Evolutionary conservation across 2,113 vertebrate species (phyloP), one percentile per base, ranked within the genome.

Genomic region (Xerus inauris): DNA sequence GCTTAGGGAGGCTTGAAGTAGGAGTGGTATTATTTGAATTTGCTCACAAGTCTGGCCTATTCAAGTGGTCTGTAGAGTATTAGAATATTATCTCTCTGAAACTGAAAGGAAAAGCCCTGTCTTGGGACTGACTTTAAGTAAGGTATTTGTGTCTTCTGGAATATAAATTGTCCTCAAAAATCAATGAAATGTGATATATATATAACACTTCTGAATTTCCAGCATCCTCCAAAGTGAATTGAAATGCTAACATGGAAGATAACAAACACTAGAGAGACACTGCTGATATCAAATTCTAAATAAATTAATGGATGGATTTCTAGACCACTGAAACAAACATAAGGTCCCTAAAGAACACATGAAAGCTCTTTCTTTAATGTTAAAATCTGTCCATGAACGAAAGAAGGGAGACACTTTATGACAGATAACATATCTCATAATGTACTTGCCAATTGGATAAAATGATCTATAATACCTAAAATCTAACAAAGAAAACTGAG

Each of bases 291-390:
- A 89, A 88, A 95, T 97, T 89, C 89, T 59, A 54, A 93, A 0
- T 40, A 87, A 82, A 92, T 81, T 97, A 96, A 69, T 94, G 17
- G 47, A 73, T 59, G 22, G 22, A 45, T 95, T 95, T 90, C 17
- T 72, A 73, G 94, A 84, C 47, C 89, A 76, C 11, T 75, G 76
- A 95, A 92, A 93, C 94, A 98, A 98, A 97, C 72, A 75, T 89
- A 62, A 92, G 92, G 91, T 97, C 97, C 64, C 82, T 57, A 57
- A 91, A 96, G 95, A 94, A 94, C 95, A 96, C 96, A 86, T 97
- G 96, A 97, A 97, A 97, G 96, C 95, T 97, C 87, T 95, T 97
- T 97, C 97, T 97, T 95, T 97, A 97, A 77, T 97, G 76, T 79
- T 88, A 89, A 94, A 80, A 73, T 91, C 35, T 80, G 47, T 88